These are phyloP conservation scores for Syrmaticus mikado DNA, from an alignment of 2,113 vertebrate species.

Conservation along the genomic window DNA sequence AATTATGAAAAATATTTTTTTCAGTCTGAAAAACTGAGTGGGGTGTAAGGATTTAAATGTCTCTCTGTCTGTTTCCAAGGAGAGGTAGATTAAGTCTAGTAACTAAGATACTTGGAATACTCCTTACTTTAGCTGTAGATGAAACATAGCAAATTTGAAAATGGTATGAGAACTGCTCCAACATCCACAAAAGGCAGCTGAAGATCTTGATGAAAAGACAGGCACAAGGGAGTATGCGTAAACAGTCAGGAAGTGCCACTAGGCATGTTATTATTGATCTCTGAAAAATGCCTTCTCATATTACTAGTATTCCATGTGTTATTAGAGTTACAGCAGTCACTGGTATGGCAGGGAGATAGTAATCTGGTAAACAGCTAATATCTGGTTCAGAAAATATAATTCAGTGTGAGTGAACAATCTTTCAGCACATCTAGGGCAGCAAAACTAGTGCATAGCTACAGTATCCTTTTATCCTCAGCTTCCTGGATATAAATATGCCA, in stretches of 20 bases:
- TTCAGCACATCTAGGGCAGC: fast-evolving
- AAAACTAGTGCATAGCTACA: not conserved
- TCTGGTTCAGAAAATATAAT: not conserved
- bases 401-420: not conserved
- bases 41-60: too few relatives aligned
- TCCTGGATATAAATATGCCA: not conserved
- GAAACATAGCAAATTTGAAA: not conserved
- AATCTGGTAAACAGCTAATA: not conserved
- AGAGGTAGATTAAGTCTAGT: not conserved
- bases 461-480: not conserved
- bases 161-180: not conserved
- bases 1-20: not conserved
- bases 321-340: not conserved
- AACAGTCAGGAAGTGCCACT: not conserved
- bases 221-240: not conserved
- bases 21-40: not conserved
- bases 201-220: not conserved
- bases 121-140: not conserved
- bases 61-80: not conserved
- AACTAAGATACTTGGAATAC: not conserved
- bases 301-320: not conserved
- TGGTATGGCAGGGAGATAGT: not conserved
- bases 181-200: not conserved
- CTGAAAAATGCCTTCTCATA: not conserved
- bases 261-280: not conserved